These are phyloP conservation scores for Luehdorfia chinensis DNA, from an alignment of 1,140 invertebrate genomes.

Conservation along the genomic window DNA sequence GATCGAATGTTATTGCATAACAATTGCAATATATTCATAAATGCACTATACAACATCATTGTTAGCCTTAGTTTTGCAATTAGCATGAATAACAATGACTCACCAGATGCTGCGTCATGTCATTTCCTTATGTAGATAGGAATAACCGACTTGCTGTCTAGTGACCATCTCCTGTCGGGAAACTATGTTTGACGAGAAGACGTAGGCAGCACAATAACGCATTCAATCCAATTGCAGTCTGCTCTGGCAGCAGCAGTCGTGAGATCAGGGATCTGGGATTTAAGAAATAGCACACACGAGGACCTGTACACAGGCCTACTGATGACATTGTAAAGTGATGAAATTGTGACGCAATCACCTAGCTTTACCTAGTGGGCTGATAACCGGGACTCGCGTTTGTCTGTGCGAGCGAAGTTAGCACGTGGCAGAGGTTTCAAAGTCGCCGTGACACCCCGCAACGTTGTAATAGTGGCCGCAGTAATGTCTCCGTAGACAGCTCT, in stretches of 20 bases:
- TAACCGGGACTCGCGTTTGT: slow-evolving; percentile 47
- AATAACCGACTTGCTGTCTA: neutral
- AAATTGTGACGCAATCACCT: slow-evolving; percentile 53
- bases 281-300: slow-evolving; percentile 50
- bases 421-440: slow-evolving; percentile 28
- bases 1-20: slow-evolving; percentile 10
- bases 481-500: slow-evolving; percentile 24
- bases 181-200: slow-evolving; percentile 1
- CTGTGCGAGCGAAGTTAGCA: slow-evolving; percentile 36
- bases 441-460: slow-evolving; percentile 23
- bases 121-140: slow-evolving; percentile 10
- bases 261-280: slow-evolving; percentile 36
- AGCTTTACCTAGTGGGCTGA: slow-evolving; percentile 73
- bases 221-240: slow-evolving; percentile 1
- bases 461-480: slow-evolving; percentile 26
- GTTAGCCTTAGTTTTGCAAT: slow-evolving; percentile 14
- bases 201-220: neutral
- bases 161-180: neutral
- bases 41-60: slow-evolving; percentile 4
- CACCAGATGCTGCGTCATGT: slow-evolving; percentile 8
- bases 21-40: neutral
- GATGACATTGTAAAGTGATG: slow-evolving; percentile 27
- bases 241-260: slow-evolving; percentile 20
- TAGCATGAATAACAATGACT: slow-evolving; percentile 18
- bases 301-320: slow-evolving; percentile 30